These are phyloP conservation scores for Entomyzon cyanotis DNA, from an alignment of 2,113 vertebrate genomes.

Conservation along the genomic window DNA sequence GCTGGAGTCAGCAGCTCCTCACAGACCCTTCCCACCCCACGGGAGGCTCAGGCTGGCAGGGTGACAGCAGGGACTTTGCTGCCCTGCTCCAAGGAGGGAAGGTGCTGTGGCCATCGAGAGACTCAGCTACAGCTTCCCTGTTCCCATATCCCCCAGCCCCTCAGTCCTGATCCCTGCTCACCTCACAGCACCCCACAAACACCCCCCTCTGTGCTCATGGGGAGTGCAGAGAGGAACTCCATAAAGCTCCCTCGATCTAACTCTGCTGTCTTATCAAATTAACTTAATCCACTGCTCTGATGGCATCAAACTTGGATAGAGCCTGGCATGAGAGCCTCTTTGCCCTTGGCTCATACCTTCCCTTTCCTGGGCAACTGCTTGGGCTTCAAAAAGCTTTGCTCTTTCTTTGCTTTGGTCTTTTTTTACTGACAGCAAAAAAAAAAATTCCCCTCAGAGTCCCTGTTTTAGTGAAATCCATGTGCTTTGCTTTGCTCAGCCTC, in stretches of 20 bases:
- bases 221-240: background rate
- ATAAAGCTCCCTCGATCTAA: background rate
- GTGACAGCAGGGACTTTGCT: background rate
- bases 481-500: background rate
- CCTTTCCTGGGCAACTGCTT: background rate
- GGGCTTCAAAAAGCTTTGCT: background rate
- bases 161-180: background rate
- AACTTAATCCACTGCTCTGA: background rate
- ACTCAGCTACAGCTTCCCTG: background rate
- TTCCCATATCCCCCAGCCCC: background rate
- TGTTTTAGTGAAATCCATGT: background rate
- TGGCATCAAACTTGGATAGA: background rate
- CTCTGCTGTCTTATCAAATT: background rate
- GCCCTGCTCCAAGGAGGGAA: background rate
- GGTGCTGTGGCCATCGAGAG: accelerated
- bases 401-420: background rate
- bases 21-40: background rate
- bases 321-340: background rate
- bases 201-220: accelerated
- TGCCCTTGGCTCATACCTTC: background rate
- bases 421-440: background rate
- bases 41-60: background rate
- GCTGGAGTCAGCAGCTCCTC: background rate
- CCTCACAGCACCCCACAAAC: background rate
- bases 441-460: background rate